Percentiles rank a stretch among this genome's conserved stretches.
phyloP scores from a whole-genome alignment of 1,140 invertebrate species.

The Intoshia linei region DNA sequence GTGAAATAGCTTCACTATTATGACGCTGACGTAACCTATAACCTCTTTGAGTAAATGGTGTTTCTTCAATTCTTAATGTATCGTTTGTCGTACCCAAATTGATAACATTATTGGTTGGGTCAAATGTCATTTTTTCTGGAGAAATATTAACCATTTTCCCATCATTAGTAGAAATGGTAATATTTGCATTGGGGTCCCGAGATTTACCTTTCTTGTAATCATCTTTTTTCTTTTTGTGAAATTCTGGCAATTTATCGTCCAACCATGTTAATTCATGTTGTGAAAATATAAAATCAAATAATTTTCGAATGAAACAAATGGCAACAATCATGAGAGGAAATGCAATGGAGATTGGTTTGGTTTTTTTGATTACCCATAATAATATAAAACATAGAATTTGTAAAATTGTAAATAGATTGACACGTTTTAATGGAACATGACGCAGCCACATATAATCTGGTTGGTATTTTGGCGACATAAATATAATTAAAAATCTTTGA shows the following conservation, averaged over 20 bases:
- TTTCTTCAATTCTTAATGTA: too few relatives aligned
- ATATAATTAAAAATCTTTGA: slow-evolving; percentile 59
- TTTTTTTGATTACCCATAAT: slow-evolving; percentile 7
- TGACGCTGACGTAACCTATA: too few relatives aligned
- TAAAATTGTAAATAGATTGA: slow-evolving; percentile 61
- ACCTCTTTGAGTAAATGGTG: too few relatives aligned
- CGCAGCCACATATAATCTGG: slow-evolving; percentile 78
- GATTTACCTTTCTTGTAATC: slow-evolving; percentile 3
- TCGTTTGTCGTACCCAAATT: too few relatives aligned
- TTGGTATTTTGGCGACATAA: slow-evolving; percentile 86
- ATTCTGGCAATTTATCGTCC: slow-evolving; percentile 60
- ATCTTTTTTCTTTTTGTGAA: slow-evolving; percentile 4
- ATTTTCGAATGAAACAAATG: slow-evolving; percentile 68
- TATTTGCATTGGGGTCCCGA: too few relatives aligned
- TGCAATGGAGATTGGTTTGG: slow-evolving; percentile 44
- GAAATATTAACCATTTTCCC: too few relatives aligned
- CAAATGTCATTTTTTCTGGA: too few relatives aligned
- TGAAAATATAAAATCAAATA: slow-evolving; percentile 55
- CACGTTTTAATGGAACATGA: slow-evolving; percentile 44
- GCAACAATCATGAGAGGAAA: slow-evolving; percentile 68
- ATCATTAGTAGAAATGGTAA: too few relatives aligned
- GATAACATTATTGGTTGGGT: too few relatives aligned
- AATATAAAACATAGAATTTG: slow-evolving; percentile 25
- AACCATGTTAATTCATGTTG: slow-evolving; percentile 59
- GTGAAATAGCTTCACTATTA: too few relatives aligned